These are phyloP conservation scores for Busseola fusca DNA, from an alignment of 2,888 invertebrate genomes.

Conservation along the genomic window DNA sequence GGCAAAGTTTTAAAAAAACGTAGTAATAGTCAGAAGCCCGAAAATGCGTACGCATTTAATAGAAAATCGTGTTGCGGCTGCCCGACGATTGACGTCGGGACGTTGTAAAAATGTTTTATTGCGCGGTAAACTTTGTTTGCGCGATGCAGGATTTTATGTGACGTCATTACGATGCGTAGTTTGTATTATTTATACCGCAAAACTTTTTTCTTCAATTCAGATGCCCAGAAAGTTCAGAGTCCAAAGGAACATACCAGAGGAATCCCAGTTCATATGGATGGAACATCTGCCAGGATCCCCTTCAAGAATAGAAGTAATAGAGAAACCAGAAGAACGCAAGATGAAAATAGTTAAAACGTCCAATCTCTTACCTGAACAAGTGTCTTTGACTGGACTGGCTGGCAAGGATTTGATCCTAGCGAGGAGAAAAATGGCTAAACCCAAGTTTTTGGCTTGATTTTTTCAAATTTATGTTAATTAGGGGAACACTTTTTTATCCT, in stretches of 20 bases:
- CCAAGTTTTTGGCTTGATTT: slow-evolving; percentile 71
- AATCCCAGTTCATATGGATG: slow-evolving; percentile 78
- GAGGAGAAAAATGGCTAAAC: slow-evolving; percentile 69
- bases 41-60: too few species aligned
- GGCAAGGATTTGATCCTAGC: slow-evolving; percentile 75
- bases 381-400: slow-evolving; percentile 64
- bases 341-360: slow-evolving; percentile 53
- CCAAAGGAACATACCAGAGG: slow-evolving; percentile 63
- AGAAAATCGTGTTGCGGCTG: too few species aligned
- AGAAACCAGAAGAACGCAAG: slow-evolving; percentile 16
- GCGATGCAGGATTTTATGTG: too few species aligned
- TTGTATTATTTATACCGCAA: neutral
- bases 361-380: slow-evolving; percentile 64
- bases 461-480: neutral
- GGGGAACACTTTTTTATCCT: too few species aligned
- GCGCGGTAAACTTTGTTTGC: too few species aligned
- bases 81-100: too few species aligned
- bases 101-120: too few species aligned
- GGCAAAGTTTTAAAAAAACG: too few species aligned
- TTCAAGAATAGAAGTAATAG: neutral
- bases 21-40: too few species aligned
- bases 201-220: slow-evolving; percentile 58
- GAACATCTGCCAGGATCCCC: slow-evolving; percentile 60
- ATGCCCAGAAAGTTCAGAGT: slow-evolving; percentile 73
- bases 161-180: too few species aligned